Evolutionary conservation across 2,888 invertebrate genomes (phyloP).

Genomic region (Mallateleia sp.): DNA sequence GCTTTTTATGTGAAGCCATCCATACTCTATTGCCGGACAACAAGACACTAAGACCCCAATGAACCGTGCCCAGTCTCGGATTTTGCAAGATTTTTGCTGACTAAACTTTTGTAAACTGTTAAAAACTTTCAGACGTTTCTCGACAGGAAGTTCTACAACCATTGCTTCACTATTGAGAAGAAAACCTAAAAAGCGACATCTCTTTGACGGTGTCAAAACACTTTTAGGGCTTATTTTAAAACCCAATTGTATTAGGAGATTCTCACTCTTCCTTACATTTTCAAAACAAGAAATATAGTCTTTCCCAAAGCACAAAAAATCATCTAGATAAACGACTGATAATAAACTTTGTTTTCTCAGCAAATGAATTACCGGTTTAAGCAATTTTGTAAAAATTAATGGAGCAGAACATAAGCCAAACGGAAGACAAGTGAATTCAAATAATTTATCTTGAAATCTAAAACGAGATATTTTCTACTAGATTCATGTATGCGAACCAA

Average conservation of each 20-base stretch:
- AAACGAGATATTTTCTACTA: constrained; percentile 61
- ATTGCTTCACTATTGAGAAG: constrained; percentile 22
- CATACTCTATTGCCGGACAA: constrained; percentile 75
- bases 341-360: constrained; percentile 25
- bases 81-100: too few species aligned
- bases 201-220: constrained; percentile 17
- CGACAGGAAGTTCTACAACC: constrained; percentile 20
- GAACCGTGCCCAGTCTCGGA: constrained; percentile 48
- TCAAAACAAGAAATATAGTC: background rate
- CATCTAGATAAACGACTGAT: constrained; percentile 48
- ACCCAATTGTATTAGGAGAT: constrained; percentile 31
- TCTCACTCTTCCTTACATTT: background rate
- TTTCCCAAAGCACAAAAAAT: constrained; percentile 26
- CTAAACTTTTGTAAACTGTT: too few species aligned
- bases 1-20: constrained; percentile 73
- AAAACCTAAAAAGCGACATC: constrained; percentile 46
- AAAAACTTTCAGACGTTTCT: constrained; percentile 24
- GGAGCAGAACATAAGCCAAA: constrained; percentile 47
- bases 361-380: constrained; percentile 30
- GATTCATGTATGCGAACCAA: constrained; percentile 31
- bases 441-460: constrained; percentile 30
- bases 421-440: constrained; percentile 33
- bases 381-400: constrained; percentile 37
- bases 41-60: constrained; percentile 54
- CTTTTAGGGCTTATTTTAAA: constrained; percentile 48